Conservation (phyloP, 2,113 vertebrate genomes). For the Thinocorus orbignyianus region DNA sequence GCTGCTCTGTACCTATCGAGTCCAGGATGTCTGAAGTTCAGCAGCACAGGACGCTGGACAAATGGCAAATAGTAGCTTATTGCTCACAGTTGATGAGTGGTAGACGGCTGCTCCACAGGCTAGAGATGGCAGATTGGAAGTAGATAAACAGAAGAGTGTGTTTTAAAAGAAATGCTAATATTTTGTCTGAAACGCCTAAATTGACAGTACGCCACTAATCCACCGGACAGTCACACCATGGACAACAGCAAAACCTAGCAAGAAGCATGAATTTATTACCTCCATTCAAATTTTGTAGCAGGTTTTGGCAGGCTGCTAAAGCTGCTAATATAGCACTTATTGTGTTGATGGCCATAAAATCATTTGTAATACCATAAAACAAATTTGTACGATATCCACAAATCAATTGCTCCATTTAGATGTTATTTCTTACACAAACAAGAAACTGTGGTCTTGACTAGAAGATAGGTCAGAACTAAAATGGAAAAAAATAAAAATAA, state of each 20-base stretch:
- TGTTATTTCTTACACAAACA: slow-evolving; percentile 36
- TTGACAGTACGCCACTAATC: neutral
- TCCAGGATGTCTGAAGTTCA: neutral
- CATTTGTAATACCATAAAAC: slow-evolving; percentile 35
- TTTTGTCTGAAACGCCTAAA: too few species aligned
- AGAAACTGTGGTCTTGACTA: slow-evolving; percentile 1
- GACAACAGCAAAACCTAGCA: slow-evolving; percentile 3
- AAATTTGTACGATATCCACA: slow-evolving; percentile 30
- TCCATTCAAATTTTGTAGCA: slow-evolving; percentile 20
- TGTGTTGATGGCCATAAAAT: slow-evolving; percentile 40
- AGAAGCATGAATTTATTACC: slow-evolving; percentile 28
- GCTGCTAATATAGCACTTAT: slow-evolving; percentile 45
- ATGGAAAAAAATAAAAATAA: neutral
- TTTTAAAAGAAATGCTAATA: neutral
- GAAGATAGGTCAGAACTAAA: neutral
- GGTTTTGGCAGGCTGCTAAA: slow-evolving; percentile 40
- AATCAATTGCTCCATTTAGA: slow-evolving; percentile 48
- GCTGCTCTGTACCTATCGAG: neutral
- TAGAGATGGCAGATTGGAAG: neutral
- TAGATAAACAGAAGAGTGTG: neutral
- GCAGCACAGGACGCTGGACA: neutral
- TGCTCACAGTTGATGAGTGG: neutral
- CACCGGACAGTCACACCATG: neutral
- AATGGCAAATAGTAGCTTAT: neutral
- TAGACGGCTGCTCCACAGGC: neutral